Base-by-base conservation (phyloP, 2,113 vertebrate species). In the Mus musculus region DNA sequence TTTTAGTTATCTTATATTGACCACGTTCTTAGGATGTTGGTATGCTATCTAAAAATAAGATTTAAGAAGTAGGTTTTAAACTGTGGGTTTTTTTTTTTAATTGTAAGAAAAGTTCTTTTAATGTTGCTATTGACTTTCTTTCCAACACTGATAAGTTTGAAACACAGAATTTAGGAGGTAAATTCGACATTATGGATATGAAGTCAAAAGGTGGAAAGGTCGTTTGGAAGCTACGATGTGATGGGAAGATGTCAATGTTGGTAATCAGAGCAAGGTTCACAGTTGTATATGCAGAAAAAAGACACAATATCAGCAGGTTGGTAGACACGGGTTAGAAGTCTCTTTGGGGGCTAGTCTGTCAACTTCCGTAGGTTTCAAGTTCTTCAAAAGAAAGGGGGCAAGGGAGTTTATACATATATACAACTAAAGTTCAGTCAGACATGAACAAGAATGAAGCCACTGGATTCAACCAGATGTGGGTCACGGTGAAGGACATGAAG, bases 41-140 rank as follows among this genome's bases (percentile, higher is more conserved):
- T 73, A 63, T 88, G 61, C 30, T 54, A 56, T 24, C 59, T 92
- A 85, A 94, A 97, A 94, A 84, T 19, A 76, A 16, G 8, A 1
- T 90, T 90, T 28, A 0, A n/a, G 77, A 84, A 92, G 65, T n/a
- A 88, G 26, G 52, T 88, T 36, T 85, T 91, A 49, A 12, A 78
- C 30, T 10, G 8, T 63, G 1, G 28, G n/a, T 54, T 89, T 78
- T 93, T 91, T 88, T 85, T 95, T 90, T 65, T 46, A 90, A 46
- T 65, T 59, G 94, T n/a, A 77, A 91, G 67, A 39, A 73, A 93
- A 46, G 13, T 96, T 81, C 49, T 88, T 67, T 36, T 72, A 91
- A 94, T 81, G 87, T 14, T 36, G 93, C 95, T 67, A 91, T 65
- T 85, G 82, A 12, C 28, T 82, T 96, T 94, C 78, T 94, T 69